Evolutionary conservation across 2,888 invertebrate genomes (phyloP), one percentile per base, ranked within the genome.

Genomic region (Archips crataeganus): DNA sequence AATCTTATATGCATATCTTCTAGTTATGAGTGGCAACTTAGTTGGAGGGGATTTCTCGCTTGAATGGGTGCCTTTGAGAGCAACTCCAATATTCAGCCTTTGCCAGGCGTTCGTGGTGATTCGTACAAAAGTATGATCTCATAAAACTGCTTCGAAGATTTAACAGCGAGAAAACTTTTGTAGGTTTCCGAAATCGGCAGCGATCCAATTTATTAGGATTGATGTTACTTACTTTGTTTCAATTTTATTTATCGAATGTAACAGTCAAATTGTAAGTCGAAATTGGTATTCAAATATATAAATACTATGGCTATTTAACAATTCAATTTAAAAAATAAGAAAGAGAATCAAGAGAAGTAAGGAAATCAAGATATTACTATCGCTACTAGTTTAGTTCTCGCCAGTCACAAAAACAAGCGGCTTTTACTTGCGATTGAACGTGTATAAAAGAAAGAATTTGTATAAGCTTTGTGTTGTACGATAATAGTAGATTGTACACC

Each of bases 1-100:
- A 81, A 83, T 84, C 86, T 87, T 89, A 87, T 89, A 88, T 88
- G 85, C 85, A 85, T 83, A 82, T 88, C 84, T 86, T 81, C 78
- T 83, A 85, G 86, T 83, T 87, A 86, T 85, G 85, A 87, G 84
- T 84, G 78, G 83, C 80, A 86, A 86, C 84, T 88, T 84, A 82
- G 81, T 82, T 85, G 79, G 82, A 82, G 67, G 67, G 83, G 82
- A 84, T 84, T 82, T 85, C 83, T 83, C 79, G 83, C 80, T 84
- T 79, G 81, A 86, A 82, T 81, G 82, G 79, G 79, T 79, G 77
- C 84, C 90, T 90, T 89, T 87, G 85, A 85, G 76, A 75, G 79
- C 36, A 60, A 83, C 78, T 87, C 82, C 85, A 85, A 89, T 90
- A 88, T 87, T 84, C 79, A 71, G 81, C 81, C 79, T 86, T 84